Evolutionary conservation across 2,888 invertebrate genomes (phyloP).

Genomic region (Galerucella pusilla): DNA sequence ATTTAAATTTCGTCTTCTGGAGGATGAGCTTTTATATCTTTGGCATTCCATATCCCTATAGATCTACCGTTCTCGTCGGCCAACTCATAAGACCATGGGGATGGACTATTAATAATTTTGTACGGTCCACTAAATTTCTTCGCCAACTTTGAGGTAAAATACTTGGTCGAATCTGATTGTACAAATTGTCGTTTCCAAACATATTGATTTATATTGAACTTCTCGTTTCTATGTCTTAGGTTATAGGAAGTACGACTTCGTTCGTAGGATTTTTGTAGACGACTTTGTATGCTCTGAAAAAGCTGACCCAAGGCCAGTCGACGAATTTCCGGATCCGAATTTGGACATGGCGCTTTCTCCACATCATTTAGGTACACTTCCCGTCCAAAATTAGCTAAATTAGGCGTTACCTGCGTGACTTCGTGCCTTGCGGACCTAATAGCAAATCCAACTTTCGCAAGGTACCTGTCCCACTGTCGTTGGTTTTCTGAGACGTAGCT

Average conservation of each 20-base stretch:
- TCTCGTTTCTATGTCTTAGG: no score
- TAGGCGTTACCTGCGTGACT: no score
- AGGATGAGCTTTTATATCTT: no score
- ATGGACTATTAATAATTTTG: background rate
- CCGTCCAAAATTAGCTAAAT: background rate
- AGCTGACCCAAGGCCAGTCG: no score
- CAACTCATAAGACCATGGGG: constrained; percentile 12
- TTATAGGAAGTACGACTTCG: no score
- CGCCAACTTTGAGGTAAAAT: constrained; percentile 13
- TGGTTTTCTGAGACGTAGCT: background rate
- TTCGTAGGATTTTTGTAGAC: no score
- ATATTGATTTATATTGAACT: no score
- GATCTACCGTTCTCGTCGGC: background rate
- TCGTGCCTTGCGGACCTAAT: background rate
- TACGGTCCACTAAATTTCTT: constrained; percentile 10
- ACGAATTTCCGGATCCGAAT: no score
- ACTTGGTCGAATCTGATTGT: background rate
- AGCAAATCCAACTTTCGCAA: background rate
- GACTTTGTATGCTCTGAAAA: no score
- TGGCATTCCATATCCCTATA: constrained; percentile 7
- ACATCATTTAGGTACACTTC: background rate
- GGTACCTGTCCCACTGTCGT: background rate
- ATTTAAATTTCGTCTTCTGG: no score
- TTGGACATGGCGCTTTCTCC: no score
- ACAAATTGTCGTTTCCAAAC: no score